phyloP scores from a whole-genome alignment of 2,888 invertebrate genomes.

The Sphecodes monilicornis region DNA sequence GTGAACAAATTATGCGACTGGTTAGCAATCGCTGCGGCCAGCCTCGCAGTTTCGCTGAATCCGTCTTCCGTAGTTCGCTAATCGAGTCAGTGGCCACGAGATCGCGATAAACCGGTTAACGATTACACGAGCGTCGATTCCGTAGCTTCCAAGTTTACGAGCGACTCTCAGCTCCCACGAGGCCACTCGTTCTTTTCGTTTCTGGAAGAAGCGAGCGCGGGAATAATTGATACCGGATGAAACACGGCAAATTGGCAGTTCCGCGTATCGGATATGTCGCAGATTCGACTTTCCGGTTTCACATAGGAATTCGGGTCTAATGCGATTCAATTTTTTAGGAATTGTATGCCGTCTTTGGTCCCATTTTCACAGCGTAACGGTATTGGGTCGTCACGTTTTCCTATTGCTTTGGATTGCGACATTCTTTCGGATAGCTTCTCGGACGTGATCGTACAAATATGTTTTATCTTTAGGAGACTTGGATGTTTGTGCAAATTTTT shows the following conservation, averaged over 20 bases:
- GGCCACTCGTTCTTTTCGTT: constrained; percentile 19
- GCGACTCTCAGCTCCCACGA: constrained; percentile 28
- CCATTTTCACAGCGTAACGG: background rate
- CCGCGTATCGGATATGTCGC: background rate
- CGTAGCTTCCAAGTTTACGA: constrained; percentile 49
- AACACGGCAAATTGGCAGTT: constrained; percentile 14
- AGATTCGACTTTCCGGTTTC: background rate
- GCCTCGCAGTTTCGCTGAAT: constrained; percentile 37
- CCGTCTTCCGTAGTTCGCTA: constrained; percentile 37
- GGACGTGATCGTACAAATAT: background rate
- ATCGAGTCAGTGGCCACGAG: constrained; percentile 36
- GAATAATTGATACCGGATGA: constrained; percentile 18
- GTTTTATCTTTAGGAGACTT: background rate
- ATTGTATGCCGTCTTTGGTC: background rate
- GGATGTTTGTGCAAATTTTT: background rate
- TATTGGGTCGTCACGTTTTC: background rate
- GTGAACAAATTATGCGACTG: constrained; percentile 58
- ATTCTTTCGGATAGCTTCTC: background rate
- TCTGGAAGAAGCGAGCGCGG: constrained; percentile 9
- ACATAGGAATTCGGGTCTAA: background rate
- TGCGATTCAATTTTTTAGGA: constrained; percentile 12
- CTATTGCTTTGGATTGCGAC: background rate
- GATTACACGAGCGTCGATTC: constrained; percentile 52
- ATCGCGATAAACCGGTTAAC: constrained; percentile 64
- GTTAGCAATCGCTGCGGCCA: constrained; percentile 12